These are phyloP conservation scores for Lutraria lutraria DNA, from an alignment of 2,888 invertebrate genomes.

Conservation along the genomic window DNA sequence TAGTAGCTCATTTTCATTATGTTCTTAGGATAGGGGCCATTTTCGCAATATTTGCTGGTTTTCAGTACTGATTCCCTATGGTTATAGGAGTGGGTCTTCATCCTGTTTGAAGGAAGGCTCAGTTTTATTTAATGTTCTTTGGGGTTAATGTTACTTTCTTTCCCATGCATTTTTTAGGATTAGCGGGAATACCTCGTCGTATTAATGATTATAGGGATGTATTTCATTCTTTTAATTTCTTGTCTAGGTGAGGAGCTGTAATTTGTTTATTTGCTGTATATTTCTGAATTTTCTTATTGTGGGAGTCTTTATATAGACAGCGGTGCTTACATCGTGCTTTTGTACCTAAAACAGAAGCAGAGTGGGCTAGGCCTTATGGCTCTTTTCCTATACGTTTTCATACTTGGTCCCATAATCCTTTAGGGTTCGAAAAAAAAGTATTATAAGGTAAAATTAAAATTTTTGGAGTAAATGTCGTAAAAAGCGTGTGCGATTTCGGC, in stretches of 20 bases:
- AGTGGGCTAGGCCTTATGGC: background rate
- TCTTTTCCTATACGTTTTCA: conserved; percentile 37
- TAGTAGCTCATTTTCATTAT: conserved; percentile 94
- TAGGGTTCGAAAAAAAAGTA: background rate
- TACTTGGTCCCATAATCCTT: background rate
- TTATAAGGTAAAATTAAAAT: background rate
- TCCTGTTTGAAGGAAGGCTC: conserved; percentile 89
- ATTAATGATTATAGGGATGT: conserved; percentile 92
- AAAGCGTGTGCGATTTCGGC: conserved; percentile 31
- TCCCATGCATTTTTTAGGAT: conserved; percentile 92
- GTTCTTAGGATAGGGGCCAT: conserved; percentile 93
- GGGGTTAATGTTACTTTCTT: conserved; percentile 93
- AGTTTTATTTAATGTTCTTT: conserved; percentile 91
- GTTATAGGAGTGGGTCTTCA: conserved; percentile 90
- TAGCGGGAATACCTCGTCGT: conserved; percentile 92
- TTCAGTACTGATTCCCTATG: conserved; percentile 91
- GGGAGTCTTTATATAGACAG: conserved; percentile 27
- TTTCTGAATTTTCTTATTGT: conserved; percentile 48
- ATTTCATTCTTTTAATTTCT: conserved; percentile 83
- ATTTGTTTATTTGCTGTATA: conserved; percentile 38
- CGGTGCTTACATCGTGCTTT: conserved; percentile 24
- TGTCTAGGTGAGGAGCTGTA: conserved; percentile 49
- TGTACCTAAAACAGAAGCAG: background rate
- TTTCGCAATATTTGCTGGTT: conserved; percentile 92
- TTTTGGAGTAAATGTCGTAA: background rate